These are phyloP conservation scores for Eueides isabella DNA, from an alignment of 1,140 invertebrate species.

Conservation along the genomic window DNA sequence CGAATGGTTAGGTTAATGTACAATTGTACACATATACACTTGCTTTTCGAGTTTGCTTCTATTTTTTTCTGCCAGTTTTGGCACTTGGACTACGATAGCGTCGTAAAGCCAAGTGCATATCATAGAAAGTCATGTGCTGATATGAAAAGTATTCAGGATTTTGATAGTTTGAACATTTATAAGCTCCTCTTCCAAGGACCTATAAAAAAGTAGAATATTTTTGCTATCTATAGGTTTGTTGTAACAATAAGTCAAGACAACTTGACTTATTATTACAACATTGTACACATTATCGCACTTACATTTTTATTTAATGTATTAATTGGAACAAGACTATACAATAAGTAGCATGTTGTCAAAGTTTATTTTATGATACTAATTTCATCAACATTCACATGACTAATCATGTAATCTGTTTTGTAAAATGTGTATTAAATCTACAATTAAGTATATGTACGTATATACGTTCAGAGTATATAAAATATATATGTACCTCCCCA, in stretches of 20 bases:
- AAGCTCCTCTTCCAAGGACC: slow-evolving; percentile 50
- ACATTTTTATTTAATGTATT: slow-evolving; percentile 3
- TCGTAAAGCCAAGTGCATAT: slow-evolving; percentile 54
- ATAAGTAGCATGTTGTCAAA: neutral
- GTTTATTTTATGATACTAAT: neutral
- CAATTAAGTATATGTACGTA: too few relatives aligned
- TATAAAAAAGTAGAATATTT: slow-evolving; percentile 40
- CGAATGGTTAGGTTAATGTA: too few relatives aligned
- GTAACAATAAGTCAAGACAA: neutral
- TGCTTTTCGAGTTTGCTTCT: neutral
- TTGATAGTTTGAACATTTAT: slow-evolving; percentile 50
- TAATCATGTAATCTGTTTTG: neutral
- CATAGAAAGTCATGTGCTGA: slow-evolving; percentile 65
- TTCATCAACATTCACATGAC: too few relatives aligned
- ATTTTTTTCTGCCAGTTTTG: slow-evolving; percentile 51
- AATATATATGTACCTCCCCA: slow-evolving; percentile 50
- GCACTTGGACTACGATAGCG: slow-evolving; percentile 44
- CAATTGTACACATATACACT: neutral
- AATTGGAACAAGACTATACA: neutral
- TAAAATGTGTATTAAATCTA: neutral
- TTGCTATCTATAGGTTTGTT: too few relatives aligned
- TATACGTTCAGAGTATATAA: too few relatives aligned
- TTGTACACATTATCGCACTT: neutral
- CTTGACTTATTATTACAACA: too few relatives aligned
- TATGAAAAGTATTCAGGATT: slow-evolving; percentile 66